Base-by-base conservation (phyloP, 2,113 vertebrate species). In the Nerophis ophidion region DNA sequence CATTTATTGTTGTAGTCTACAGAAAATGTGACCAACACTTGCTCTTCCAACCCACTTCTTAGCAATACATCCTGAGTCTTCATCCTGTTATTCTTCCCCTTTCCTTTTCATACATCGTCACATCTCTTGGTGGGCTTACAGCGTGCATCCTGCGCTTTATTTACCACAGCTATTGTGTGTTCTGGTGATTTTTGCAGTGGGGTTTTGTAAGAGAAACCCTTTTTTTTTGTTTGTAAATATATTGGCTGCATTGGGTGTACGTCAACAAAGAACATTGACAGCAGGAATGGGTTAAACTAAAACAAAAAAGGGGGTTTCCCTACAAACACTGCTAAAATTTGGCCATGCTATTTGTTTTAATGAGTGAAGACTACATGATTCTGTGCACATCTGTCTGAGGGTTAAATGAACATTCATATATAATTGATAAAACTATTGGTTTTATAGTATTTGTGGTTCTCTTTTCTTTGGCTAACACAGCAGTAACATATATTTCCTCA, bases 71-170 rank as follows among this genome's bases (percentile, higher is more conserved):
- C 86, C 86, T 82, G 73, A 42, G 65, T 68, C 58, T 46, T 70
- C 81, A 81, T 89, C 87, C 87, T 90, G 89, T 84, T 85, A 71
- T 87, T 88, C 73, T 74, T 74, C 65, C 65, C 38, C 2, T 14
- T 44, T 40, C 11, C 71, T 83, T 87, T 84, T 87, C 85, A 82
- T 7, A 4, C 60, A 47, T 62, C 76, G 71, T 81, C 82, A 76
- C 75, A 74, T 86, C 81, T 11, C 35, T 75, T 47, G 66, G 62
- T 26, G 55, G 47, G 61, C 63, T 71, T 71, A 63, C 71, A 75
- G 60, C 66, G 46, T 55, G 74, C 75, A 85, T 85, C 86, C 84
- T 83, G 80, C 70, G 40, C 66, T 72, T 72, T 44, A 48, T 63
- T 71, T 72, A 59, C 54, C 66, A 45, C 48, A 17, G 58, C 66